phyloP scores from a whole-genome alignment of 2,113 vertebrate genomes.

The Mustela nigripes region DNA sequence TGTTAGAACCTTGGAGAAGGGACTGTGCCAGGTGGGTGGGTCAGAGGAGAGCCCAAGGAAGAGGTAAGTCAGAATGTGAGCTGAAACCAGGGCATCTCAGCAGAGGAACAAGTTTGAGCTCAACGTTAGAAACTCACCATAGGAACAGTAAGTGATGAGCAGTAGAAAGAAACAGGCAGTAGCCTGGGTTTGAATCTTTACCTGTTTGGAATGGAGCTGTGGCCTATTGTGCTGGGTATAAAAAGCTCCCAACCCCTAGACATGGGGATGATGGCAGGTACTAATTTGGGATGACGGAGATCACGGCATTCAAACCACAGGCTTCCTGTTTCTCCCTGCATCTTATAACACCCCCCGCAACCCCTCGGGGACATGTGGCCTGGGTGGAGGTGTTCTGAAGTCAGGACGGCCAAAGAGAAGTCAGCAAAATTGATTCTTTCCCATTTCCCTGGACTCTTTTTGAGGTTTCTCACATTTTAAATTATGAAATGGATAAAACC shows the following conservation, averaged over 20 bases:
- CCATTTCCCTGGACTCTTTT: background rate
- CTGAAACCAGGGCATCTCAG: background rate
- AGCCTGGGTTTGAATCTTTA: background rate
- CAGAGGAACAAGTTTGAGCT: background rate
- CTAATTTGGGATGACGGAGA: background rate
- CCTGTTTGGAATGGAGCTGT: background rate
- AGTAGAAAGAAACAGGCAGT: background rate
- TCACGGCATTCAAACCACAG: background rate
- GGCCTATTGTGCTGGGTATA: background rate
- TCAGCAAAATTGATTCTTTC: background rate
- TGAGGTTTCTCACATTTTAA: background rate
- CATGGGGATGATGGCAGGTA: background rate
- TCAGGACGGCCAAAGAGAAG: background rate
- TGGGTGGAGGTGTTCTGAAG: too few relatives aligned
- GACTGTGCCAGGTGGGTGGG: too few relatives aligned
- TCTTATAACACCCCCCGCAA: too few relatives aligned
- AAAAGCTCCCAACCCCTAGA: background rate
- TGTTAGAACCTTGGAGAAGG: background rate
- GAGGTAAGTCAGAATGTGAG: background rate
- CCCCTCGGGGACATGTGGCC: rapidly evolving
- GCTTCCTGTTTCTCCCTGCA: background rate
- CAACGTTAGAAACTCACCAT: background rate
- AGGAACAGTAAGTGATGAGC: background rate
- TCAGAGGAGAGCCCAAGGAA: background rate
- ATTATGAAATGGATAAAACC: background rate